These are phyloP conservation scores for Apodemia hepburni DNA, from an alignment of 2,888 invertebrate genomes.

Conservation along the genomic window DNA sequence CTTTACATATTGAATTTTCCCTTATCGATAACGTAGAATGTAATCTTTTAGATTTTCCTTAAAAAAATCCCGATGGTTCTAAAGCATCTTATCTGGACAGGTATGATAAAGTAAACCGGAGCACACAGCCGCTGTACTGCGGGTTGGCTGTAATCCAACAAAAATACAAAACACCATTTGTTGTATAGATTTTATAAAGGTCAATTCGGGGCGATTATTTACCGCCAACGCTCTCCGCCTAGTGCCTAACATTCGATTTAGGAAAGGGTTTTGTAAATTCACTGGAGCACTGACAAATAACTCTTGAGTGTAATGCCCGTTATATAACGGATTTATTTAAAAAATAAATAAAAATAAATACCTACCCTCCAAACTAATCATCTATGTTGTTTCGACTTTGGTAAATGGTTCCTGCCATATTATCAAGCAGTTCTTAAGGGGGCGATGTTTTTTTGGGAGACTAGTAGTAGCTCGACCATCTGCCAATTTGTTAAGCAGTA, in stretches of 20 bases:
- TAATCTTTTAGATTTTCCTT: not conserved
- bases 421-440: no score
- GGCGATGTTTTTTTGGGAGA: no score
- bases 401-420: no score
- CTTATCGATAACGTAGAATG: not conserved
- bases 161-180: slow-evolving; percentile 9
- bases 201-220: slow-evolving; percentile 5
- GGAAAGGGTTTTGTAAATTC: not conserved
- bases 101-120: slow-evolving; percentile 6
- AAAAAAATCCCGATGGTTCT: not conserved
- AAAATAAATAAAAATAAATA: no score
- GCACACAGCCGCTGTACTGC: slow-evolving; percentile 15
- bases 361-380: no score
- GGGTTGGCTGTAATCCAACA: slow-evolving; percentile 11
- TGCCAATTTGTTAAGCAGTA: no score
- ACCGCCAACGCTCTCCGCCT: not conserved
- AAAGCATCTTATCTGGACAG: slow-evolving; percentile 8
- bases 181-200: slow-evolving; percentile 7
- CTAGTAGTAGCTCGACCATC: no score
- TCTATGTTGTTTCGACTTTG: no score
- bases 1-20: not conserved
- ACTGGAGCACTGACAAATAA: not conserved
- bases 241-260: not conserved
- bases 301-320: not conserved
- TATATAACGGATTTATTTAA: not conserved